phyloP scores from a whole-genome alignment of 2,888 invertebrate genomes.

The Dicranocentrus wangi region DNA sequence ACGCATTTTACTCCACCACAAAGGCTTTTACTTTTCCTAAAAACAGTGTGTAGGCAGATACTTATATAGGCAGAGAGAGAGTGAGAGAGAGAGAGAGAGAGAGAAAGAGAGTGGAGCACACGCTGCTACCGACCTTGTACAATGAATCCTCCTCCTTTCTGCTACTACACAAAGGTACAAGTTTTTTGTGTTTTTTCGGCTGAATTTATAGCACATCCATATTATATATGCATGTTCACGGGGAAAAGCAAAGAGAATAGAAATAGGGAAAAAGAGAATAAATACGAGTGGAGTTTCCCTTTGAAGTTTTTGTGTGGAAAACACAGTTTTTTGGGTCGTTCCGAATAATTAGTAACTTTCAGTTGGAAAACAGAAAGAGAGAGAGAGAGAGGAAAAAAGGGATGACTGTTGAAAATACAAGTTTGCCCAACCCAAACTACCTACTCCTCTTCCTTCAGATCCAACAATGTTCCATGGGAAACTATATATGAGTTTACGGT shows the following conservation, averaged over 20 bases:
- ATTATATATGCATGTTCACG: conserved; percentile 10
- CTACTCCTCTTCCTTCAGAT: not conserved
- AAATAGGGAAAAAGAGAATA: conserved; percentile 70
- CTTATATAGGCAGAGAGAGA: too few relatives aligned
- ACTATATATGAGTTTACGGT: too few relatives aligned
- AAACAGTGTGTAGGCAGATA: too few relatives aligned
- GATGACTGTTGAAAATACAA: conserved; percentile 15
- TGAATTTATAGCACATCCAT: too few relatives aligned
- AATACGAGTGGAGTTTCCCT: conserved; percentile 67
- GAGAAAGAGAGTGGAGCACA: conserved; percentile 15
- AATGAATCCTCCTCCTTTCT: not conserved
- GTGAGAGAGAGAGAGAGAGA: conserved; percentile 13
- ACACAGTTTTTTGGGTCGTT: conserved; percentile 72
- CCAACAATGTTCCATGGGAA: too few relatives aligned
- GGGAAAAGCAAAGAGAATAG: conserved; percentile 34
- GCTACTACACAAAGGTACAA: not conserved
- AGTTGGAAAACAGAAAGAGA: conserved; percentile 57
- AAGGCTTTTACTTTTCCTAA: too few relatives aligned
- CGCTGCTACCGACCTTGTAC: not conserved
- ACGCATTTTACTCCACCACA: not conserved
- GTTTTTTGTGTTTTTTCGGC: not conserved
- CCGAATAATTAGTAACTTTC: conserved; percentile 73
- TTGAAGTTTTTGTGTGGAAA: conserved; percentile 71
- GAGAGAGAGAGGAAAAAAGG: conserved; percentile 32
- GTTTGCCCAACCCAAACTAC: too few relatives aligned